A percentile compares a stretch with the other conserved stretches of the same genome.
Conservation (phyloP, 2,888 invertebrate species). For the Orgyia antiqua region DNA sequence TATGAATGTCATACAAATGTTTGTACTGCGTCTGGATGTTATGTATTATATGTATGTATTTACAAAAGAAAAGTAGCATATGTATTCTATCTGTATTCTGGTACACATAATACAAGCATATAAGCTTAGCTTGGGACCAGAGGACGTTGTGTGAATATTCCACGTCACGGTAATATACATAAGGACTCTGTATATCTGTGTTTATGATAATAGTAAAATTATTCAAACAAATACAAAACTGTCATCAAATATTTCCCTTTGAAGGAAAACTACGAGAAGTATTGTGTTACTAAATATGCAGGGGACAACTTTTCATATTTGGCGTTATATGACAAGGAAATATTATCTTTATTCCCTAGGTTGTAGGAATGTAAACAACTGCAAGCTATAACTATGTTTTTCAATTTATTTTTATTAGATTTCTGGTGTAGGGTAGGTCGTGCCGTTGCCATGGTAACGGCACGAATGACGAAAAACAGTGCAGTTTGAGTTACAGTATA, state of each 20-base stretch:
- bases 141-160: no score
- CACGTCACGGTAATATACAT: no score
- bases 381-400: constrained; percentile 16
- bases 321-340: background rate
- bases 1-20: no score
- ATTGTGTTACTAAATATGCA: constrained; percentile 50
- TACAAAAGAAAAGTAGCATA: no score
- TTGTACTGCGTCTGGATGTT: no score
- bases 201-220: constrained; percentile 16
- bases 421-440: constrained; percentile 38
- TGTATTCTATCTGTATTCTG: no score
- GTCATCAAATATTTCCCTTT: constrained; percentile 29
- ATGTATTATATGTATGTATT: no score
- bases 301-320: constrained; percentile 40
- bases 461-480: constrained; percentile 28
- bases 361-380: background rate
- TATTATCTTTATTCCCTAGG: background rate
- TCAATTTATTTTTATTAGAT: constrained; percentile 32
- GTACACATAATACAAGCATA: no score
- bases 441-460: constrained; percentile 39
- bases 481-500: no score
- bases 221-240: constrained; percentile 25
- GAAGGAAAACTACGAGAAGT: constrained; percentile 36
- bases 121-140: no score
- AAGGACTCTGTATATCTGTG: no score